Percentiles rank a stretch among this genome's conserved stretches.
Evolutionary conservation across 2,113 vertebrate genomes (phyloP).

Genomic region (Silurus meridionalis): DNA sequence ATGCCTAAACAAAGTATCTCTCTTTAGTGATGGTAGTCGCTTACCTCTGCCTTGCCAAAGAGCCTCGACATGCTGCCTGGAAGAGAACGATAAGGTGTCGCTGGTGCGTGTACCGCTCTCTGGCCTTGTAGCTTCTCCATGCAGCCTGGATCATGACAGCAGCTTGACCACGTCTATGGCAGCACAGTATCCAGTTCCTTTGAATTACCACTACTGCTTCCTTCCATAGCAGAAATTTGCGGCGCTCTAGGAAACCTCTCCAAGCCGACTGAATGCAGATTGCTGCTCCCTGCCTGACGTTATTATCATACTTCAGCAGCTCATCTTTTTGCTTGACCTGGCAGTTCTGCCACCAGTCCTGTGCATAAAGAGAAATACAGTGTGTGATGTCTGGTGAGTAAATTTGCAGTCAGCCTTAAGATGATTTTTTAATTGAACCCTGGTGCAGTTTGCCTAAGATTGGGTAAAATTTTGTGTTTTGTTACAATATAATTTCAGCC

Average conservation of each 20-base stretch:
- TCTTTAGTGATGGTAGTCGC: constrained; percentile 15
- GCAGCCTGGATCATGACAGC: constrained; percentile 83
- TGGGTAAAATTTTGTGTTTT: no score
- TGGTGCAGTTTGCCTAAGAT: neutral
- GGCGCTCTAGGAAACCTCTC: constrained; percentile 79
- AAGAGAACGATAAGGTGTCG: constrained; percentile 71
- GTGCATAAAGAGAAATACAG: constrained; percentile 27
- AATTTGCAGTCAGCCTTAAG: neutral
- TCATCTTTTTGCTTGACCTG: constrained; percentile 61
- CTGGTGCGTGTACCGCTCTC: constrained; percentile 66
- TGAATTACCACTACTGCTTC: constrained; percentile 81
- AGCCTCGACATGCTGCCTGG: constrained; percentile 80
- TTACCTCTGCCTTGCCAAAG: constrained; percentile 83
- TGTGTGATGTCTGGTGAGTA: neutral
- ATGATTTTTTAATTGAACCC: neutral
- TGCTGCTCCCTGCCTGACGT: constrained; percentile 71
- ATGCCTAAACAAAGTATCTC: constrained; percentile 16
- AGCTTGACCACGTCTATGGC: constrained; percentile 65
- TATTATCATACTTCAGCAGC: constrained; percentile 56
- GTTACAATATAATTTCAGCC: no score
- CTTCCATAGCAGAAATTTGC: constrained; percentile 75
- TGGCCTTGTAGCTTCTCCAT: constrained; percentile 79
- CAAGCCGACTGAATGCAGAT: constrained; percentile 82
- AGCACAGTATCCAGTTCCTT: constrained; percentile 77
- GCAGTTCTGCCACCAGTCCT: constrained; percentile 86